Base-by-base conservation (phyloP, 2,888 invertebrate species). In the Petrophora chlorosata region DNA sequence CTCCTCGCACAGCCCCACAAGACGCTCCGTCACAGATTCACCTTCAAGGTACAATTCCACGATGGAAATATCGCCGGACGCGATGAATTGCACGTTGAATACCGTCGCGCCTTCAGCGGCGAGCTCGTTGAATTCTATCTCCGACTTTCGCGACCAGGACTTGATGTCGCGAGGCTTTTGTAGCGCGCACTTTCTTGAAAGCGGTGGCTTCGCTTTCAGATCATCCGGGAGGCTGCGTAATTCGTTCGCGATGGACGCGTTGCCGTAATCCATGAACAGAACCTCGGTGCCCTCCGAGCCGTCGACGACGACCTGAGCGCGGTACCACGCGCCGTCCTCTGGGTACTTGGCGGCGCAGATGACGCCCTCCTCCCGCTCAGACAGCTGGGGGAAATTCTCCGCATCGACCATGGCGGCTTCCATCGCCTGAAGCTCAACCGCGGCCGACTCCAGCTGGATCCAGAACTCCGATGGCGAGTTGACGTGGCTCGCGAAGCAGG, bases 381-480 rank as follows among this genome's bases (percentile, higher is more conserved):
- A 73, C 1, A 94, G 67, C 3, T 85, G 80, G 0, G 92, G 84
- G 64, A 93, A 91, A 56, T 84, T 85, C 19, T 91, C 88, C 0
- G 92, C 92, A 10, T 92, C 90, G 0, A 83, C 78, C 77, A 94
- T 83, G 47, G 91, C 91, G 0, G 90, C 76, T 48, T 92, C 91
- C 73, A 94, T 92, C 5, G 91, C 70, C 51, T 94, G 92, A 22
- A 94, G 65, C 4, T 92, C 92, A 0, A 78, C 57, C 0, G 87
- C 72, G 0, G 88, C 83, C n/a, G 92, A 92, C 63, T 95, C 95
- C 53, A 95, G 86, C 67, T 96, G 96, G 12, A 96, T 92, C 92
- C 95, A 96, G 73, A 96, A 96, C 65, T 96, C 95, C 0, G 92
- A 91, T 0, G 95, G 93, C 0, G 94, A 93, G 71, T 95, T 94